A percentile compares a stretch with the other conserved stretches of the same genome.
Evolutionary conservation across 2,797 vertebrate species (phyloP).

Genomic region (Rhyacichthys aspro): DNA sequence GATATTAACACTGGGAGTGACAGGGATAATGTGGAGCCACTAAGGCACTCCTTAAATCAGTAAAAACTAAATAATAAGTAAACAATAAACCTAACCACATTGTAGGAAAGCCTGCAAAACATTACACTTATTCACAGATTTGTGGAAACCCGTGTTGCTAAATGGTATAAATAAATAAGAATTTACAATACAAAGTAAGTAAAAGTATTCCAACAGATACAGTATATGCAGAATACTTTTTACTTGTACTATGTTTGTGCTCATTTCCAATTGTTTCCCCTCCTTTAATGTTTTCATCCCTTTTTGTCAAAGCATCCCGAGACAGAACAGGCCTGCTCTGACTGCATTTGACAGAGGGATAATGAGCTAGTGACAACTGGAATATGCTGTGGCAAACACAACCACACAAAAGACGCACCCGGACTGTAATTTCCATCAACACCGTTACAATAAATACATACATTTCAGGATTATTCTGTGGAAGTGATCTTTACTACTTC

Average conservation of each 20-base stretch:
- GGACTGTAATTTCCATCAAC: neutral
- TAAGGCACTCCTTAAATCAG: too few relatives aligned
- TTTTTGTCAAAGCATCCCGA: slow-evolving; percentile 18
- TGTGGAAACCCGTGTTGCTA: too few relatives aligned
- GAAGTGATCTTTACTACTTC: too few relatives aligned
- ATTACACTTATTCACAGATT: too few relatives aligned
- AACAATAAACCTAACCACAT: too few relatives aligned
- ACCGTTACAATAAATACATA: too few relatives aligned
- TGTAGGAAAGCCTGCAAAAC: too few relatives aligned
- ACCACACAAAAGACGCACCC: neutral
- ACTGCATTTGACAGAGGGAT: slow-evolving; percentile 26
- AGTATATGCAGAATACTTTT: neutral
- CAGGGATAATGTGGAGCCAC: too few relatives aligned
- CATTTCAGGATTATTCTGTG: slow-evolving; percentile 6
- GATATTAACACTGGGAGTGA: too few relatives aligned
- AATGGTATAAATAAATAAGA: too few relatives aligned
- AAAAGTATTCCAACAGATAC: neutral
- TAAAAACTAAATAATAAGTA: too few relatives aligned
- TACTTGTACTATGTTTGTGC: neutral
- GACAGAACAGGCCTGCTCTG: slow-evolving; percentile 26
- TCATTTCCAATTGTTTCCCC: slow-evolving; percentile 28
- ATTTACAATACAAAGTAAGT: too few relatives aligned
- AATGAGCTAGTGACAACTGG: slow-evolving; percentile 42
- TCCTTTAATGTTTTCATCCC: slow-evolving; percentile 36
- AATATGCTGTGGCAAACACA: slow-evolving; percentile 17